A percentile compares a stretch with the other conserved stretches of the same genome.
Evolutionary conservation across 2,888 invertebrate genomes (phyloP).

Genomic region (Prenolepis imparis): DNA sequence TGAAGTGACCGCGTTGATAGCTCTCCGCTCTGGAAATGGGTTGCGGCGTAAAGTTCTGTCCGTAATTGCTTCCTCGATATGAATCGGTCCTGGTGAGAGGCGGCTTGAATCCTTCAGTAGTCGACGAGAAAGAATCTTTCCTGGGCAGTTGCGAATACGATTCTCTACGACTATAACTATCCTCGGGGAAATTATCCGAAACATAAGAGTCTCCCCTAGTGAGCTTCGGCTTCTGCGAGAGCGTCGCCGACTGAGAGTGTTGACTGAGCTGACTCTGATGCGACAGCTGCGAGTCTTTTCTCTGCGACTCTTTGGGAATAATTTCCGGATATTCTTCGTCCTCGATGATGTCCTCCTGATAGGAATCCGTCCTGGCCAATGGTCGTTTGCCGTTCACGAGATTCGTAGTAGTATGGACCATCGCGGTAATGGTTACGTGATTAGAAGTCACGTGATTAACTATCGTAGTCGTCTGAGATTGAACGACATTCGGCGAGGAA

Average conservation of each 20-base stretch:
- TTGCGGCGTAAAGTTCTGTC: slow-evolving; percentile 79
- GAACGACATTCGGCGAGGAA: slow-evolving; percentile 76
- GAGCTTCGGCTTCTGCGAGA: slow-evolving; percentile 82
- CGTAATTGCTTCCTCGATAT: slow-evolving; percentile 76
- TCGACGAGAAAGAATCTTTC: slow-evolving; percentile 82
- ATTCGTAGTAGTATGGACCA: slow-evolving; percentile 83
- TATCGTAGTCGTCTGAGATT: slow-evolving; percentile 82
- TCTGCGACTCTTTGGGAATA: slow-evolving; percentile 78
- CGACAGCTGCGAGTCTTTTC: slow-evolving; percentile 83
- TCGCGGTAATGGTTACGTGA: slow-evolving; percentile 84
- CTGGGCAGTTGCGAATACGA: slow-evolving; percentile 75
- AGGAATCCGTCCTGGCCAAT: slow-evolving; percentile 80
- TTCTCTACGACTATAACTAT: slow-evolving; percentile 75
- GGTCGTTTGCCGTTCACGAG: slow-evolving; percentile 85
- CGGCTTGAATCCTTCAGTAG: slow-evolving; percentile 79
- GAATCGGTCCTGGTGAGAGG: slow-evolving; percentile 79
- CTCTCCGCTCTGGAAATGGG: slow-evolving; percentile 84
- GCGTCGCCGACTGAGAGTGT: slow-evolving; percentile 68
- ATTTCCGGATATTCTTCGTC: slow-evolving; percentile 81
- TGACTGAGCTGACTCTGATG: slow-evolving; percentile 78
- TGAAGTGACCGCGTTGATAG: slow-evolving; percentile 85
- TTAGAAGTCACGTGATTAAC: slow-evolving; percentile 80
- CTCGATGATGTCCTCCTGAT: slow-evolving; percentile 81
- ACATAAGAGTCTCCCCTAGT: slow-evolving; percentile 82
- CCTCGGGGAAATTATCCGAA: slow-evolving; percentile 82